phyloP scores from a whole-genome alignment of 2,888 invertebrate species.

The Frankliniella fusca region DNA sequence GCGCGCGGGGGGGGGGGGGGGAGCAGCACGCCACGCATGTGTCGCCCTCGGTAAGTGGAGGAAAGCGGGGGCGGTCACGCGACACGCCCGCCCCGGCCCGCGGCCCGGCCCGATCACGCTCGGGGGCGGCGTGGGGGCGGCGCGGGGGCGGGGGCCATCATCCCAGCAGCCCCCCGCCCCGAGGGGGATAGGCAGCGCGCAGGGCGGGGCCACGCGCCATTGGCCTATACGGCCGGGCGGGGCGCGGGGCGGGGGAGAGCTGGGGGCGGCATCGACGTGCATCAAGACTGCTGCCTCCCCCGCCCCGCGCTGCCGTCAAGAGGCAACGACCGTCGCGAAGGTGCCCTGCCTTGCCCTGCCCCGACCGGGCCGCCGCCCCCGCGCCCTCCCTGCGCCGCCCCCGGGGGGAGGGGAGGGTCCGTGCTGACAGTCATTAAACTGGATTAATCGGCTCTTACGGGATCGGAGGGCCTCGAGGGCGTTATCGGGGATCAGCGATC shows the following conservation, averaged over 20 bases:
- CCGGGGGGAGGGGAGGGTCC: background rate
- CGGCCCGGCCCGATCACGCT: background rate
- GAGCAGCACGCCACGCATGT: background rate
- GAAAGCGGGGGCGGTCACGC: background rate
- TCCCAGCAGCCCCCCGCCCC: too few relatives aligned
- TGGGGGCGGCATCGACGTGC: background rate
- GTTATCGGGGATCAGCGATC: background rate
- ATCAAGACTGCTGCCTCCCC: background rate
- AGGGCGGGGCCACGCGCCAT: too few relatives aligned
- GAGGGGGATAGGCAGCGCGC: too few relatives aligned
- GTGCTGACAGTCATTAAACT: background rate
- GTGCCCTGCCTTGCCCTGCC: background rate
- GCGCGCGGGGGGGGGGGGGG: background rate
- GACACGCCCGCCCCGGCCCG: background rate
- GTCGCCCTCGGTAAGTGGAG: background rate
- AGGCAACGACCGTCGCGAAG: background rate
- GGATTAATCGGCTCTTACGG: conserved; percentile 15
- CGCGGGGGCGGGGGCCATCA: background rate
- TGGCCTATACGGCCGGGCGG: background rate
- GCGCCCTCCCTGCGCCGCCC: background rate
- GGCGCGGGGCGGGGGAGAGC: too few relatives aligned
- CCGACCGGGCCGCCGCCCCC: background rate
- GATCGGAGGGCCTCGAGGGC: background rate
- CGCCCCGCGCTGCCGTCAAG: background rate
- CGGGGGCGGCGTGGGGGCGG: background rate